Evolutionary conservation across 2,113 vertebrate genomes (phyloP), one percentile per base, ranked within the genome.

Genomic region (Periophthalmodon schlosseri): DNA sequence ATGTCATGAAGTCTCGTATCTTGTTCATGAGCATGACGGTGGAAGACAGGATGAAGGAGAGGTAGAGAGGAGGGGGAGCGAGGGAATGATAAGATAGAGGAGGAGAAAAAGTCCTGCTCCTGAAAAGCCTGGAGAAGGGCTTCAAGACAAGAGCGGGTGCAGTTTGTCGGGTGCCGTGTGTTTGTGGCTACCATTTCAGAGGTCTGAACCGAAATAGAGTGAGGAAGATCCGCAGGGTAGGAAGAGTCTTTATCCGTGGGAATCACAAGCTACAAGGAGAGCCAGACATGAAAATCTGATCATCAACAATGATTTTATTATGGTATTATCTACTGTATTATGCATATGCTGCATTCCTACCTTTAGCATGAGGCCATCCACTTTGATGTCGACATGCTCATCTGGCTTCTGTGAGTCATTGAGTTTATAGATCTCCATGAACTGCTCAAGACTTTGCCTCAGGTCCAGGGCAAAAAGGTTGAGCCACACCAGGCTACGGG

Each of bases 321-420:
- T n/a, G 2, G 36, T 10, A 44, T 44, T 44, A 44, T 44, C 9
- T 44, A 44, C 10, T 8, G 9, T 44, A 44, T 10, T 44, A 10
- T 65, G 52, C 1, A 1, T 34, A 11, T 12, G 56, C 24, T n/a
- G 18, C 5, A 21, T 39, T 11, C 69, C 0, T 92, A 99, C 98
- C 96, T 99, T 99, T 36, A 99, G 90, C 97, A 99, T 99, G 72
- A 99, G 94, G 74, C 97, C 97, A 71, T 99, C 97, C 68, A 99
- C 79, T 87, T 95, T 94, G 84, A 99, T 82, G 90, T 99, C 98
- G 28, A 99, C 95, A 69, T 99, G 98, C 78, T 99, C 97, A 16
- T 99, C 97, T 0, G 96, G 96, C 78, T 98, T 97, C 90, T 97
- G 96, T 3, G 93, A 96, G 90, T 98, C 97, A 71, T 93, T 95